phyloP scores from a whole-genome alignment of 2,113 vertebrate genomes.

The Ciconia boyciana region DNA sequence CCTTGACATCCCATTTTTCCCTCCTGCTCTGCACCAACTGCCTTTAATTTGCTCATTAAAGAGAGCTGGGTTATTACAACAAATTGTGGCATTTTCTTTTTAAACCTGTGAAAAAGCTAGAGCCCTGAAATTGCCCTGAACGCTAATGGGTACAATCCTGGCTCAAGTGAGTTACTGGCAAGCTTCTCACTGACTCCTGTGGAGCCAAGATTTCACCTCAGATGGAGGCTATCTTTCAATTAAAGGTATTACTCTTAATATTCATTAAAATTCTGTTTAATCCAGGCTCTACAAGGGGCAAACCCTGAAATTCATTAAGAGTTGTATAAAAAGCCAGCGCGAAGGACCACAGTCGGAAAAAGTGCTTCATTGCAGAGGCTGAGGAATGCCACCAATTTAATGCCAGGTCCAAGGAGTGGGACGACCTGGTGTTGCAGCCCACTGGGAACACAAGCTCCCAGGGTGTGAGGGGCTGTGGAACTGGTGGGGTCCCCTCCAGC shows the following conservation, averaged over 20 bases:
- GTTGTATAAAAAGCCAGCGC: not conserved
- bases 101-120: not conserved
- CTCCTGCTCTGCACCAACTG: not conserved
- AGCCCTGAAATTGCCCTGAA: not conserved
- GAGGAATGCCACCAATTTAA: not conserved
- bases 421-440: not conserved
- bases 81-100: constrained; percentile 34
- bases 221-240: constrained; percentile 5
- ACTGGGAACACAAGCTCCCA: not conserved
- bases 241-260: constrained; percentile 20
- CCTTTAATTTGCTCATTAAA: constrained; percentile 26
- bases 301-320: constrained; percentile 11
- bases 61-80: not conserved
- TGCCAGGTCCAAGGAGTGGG: not conserved
- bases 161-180: not conserved
- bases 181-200: not conserved
- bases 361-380: not conserved
- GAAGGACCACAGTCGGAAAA: not conserved
- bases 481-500: not conserved
- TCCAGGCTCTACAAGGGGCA: not conserved
- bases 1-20: not conserved
- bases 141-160: not conserved
- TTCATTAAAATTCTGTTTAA: constrained; percentile 32
- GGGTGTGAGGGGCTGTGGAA: not conserved
- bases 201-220: constrained; percentile 12